Evolutionary conservation across 2,888 invertebrate genomes (phyloP), one percentile per base, ranked within the genome.

Genomic region (Troglohyphantes excavatus): DNA sequence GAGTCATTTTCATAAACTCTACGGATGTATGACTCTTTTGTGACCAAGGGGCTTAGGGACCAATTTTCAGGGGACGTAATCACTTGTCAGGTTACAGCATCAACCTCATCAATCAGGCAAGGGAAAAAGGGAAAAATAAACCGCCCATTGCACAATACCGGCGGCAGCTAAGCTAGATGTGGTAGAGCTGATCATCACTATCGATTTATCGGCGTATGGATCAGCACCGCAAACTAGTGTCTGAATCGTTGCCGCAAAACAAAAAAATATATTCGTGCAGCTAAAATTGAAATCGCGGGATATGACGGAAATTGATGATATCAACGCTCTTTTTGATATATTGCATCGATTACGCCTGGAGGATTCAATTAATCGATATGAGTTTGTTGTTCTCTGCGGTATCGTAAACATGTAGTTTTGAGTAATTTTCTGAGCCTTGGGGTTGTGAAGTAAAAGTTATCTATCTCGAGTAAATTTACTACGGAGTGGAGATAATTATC

Each of bases 151-250:
- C 61, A 72, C 59, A 53, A 61, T 70, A 70, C 70, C 70, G 59
- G 59, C 11, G 68, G 81, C 53, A 6, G 33, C 33, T 33, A 33
- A 33, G 33, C 67, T 67, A 46, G 81, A 53, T 59, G 59, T 33
- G 59, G 39, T 11, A 73, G 23, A 83, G 72, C 63, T 83, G 72
- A 72, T 83, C 83, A 83, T 83, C 72, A 13, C 33, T 23, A 83
- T 83, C 83, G 83, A 83, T 83, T 83, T 83, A 83, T 83, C 26
- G 83, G 73, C 23, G 43, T 61, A 83, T 83, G 73, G 83, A 83
- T 83, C 83, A 83, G 43, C 72, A 6, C 21, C 27, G 61, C 63
- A 43, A 70, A 83, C 72, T 72, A 73, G 72, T 59, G 70, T 61
- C 70, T 46, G 53, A 82, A 68, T 70, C 33, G 61, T 11, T 68